A percentile compares a stretch with the other conserved stretches of the same genome.
Conservation (phyloP, 2,888 invertebrate species). For the Xanthia togata region DNA sequence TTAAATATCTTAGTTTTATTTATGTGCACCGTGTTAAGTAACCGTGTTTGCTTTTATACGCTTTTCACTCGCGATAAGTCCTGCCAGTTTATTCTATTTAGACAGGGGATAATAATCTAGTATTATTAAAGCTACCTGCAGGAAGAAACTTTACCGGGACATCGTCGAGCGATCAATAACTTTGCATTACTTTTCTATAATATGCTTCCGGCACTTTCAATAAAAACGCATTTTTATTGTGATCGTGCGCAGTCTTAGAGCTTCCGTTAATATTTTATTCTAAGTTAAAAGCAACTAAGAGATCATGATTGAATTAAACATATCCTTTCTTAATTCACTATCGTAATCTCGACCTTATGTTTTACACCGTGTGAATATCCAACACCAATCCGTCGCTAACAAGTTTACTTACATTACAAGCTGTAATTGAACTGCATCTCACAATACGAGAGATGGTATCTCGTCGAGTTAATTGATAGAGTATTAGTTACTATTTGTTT, state of each 20-base stretch:
- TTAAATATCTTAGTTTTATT: conserved; percentile 78
- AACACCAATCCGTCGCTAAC: conserved; percentile 49
- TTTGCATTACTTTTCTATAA: conserved; percentile 39
- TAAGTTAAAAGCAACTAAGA: conserved; percentile 7
- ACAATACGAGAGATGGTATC: conserved; percentile 63
- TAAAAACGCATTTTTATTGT: conserved; percentile 23
- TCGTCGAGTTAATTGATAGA: conserved; percentile 62
- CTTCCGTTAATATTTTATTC: conserved; percentile 7
- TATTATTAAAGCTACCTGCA: conserved; percentile 49
- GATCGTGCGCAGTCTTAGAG: neutral
- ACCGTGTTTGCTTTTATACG: conserved; percentile 74
- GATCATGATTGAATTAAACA: conserved; percentile 25
- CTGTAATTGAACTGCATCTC: conserved; percentile 63
- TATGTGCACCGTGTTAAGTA: conserved; percentile 73
- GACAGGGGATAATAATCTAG: conserved; percentile 64
- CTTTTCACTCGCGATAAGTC: conserved; percentile 69
- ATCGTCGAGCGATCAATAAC: conserved; percentile 31
- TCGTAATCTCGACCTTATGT: conserved; percentile 47
- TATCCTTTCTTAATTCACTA: conserved; percentile 38
- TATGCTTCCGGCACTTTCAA: conserved; percentile 17
- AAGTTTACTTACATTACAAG: conserved; percentile 61
- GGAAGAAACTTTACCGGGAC: conserved; percentile 28
- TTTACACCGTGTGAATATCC: conserved; percentile 57
- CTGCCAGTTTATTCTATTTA: conserved; percentile 71
- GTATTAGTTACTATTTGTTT: conserved; percentile 64